Evolutionary conservation across 1,140 invertebrate species (phyloP).

Genomic region (Heliothis virescens): DNA sequence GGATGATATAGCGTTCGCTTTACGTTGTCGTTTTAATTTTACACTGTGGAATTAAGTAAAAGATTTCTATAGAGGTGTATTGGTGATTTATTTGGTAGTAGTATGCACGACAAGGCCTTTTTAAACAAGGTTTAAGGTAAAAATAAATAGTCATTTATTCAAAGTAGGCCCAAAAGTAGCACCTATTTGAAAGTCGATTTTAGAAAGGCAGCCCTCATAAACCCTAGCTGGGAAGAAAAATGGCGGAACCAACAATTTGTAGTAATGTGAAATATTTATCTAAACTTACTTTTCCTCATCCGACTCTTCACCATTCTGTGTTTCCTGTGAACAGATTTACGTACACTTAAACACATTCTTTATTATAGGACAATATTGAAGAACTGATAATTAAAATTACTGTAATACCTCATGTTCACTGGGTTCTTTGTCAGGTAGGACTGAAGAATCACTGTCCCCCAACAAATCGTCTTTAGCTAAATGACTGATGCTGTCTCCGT

Average conservation of each 20-base stretch:
- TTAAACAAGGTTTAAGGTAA: no score
- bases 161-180: no score
- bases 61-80: no score
- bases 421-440: slow-evolving; percentile 55
- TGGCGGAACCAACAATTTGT: background rate
- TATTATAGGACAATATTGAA: background rate
- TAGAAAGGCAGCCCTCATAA: no score
- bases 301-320: slow-evolving; percentile 59
- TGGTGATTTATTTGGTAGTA: no score
- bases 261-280: background rate
- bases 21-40: slow-evolving; percentile 70
- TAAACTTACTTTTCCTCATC: slow-evolving; percentile 68
- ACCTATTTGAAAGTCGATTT: no score
- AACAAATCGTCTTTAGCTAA: slow-evolving; percentile 76
- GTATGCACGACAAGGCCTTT: no score
- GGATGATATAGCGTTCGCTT: slow-evolving; percentile 73
- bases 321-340: slow-evolving; percentile 56
- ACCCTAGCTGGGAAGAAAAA: no score
- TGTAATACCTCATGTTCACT: slow-evolving; percentile 12
- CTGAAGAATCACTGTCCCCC: slow-evolving; percentile 73
- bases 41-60: slow-evolving; percentile 57
- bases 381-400: no score
- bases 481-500: slow-evolving; percentile 68
- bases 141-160: no score
- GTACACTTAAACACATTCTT: background rate